Evolutionary conservation across 2,888 invertebrate species (phyloP).

Genomic region (Notodromas monacha): DNA sequence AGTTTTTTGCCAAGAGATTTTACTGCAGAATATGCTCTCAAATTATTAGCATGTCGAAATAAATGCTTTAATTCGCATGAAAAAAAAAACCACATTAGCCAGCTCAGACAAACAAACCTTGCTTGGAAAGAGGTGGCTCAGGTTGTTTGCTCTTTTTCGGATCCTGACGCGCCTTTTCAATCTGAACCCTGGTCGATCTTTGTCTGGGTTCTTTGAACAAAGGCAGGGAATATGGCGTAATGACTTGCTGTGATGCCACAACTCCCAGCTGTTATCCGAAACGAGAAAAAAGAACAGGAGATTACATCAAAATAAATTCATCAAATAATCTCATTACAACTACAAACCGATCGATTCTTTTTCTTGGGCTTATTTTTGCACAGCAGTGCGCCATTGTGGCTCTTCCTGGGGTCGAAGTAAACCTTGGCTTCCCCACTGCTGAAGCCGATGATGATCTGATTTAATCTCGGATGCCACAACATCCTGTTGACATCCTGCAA

Average conservation of each 20-base stretch:
- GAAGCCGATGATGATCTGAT: constrained; percentile 72
- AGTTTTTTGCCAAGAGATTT: too few relatives aligned
- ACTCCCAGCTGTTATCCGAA: constrained; percentile 29
- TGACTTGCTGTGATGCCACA: constrained; percentile 60
- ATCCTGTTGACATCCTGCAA: constrained; percentile 37
- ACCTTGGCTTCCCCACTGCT: constrained; percentile 65
- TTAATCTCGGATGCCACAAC: constrained; percentile 86
- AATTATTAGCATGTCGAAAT: too few relatives aligned
- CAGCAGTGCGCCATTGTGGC: constrained; percentile 58
- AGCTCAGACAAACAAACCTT: constrained; percentile 16
- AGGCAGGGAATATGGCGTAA: constrained; percentile 81
- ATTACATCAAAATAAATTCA: not conserved
- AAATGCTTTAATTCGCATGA: too few relatives aligned
- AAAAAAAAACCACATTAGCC: too few relatives aligned
- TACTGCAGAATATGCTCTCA: too few relatives aligned
- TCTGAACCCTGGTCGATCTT: constrained; percentile 51
- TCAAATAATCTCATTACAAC: not conserved
- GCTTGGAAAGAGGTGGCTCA: constrained; percentile 22
- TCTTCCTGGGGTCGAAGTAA: constrained; percentile 56
- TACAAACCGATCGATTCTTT: constrained; percentile 18
- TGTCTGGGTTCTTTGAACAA: constrained; percentile 71
- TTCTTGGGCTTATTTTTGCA: constrained; percentile 49
- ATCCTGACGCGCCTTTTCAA: constrained; percentile 53
- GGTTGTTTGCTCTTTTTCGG: constrained; percentile 21
- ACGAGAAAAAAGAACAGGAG: not conserved